Conservation (phyloP, 2,113 vertebrate genomes). For the Antechinus flavipes region DNA sequence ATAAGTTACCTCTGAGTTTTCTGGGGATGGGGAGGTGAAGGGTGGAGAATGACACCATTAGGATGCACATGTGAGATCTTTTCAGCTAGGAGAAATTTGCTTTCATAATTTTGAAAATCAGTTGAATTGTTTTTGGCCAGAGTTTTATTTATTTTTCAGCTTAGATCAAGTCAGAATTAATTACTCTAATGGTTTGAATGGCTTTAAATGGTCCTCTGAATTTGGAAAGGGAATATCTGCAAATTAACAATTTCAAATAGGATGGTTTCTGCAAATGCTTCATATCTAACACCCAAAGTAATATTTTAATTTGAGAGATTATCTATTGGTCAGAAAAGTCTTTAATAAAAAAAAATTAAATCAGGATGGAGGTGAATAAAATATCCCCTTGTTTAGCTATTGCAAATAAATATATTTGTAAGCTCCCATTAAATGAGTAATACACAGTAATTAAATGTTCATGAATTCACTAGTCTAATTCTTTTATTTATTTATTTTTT, state of each 20-base stretch:
- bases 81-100: neutral
- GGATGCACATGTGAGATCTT: too few species aligned
- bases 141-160: neutral
- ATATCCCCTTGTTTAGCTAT: conserved; percentile 7
- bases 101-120: neutral
- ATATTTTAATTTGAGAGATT: neutral
- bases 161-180: neutral
- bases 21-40: too few species aligned
- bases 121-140: neutral
- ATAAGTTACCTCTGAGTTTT: neutral
- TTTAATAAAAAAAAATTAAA: neutral
- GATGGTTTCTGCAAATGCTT: neutral
- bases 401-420: neutral
- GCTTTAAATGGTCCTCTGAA: neutral
- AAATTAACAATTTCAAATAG: neutral
- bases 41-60: neutral
- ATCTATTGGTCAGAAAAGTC: neutral
- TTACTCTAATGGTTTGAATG: neutral
- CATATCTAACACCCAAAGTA: neutral
- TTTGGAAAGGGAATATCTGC: neutral
- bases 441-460: neutral
- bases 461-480: neutral
- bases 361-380: neutral
- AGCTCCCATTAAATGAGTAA: neutral
- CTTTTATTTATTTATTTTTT: neutral